A percentile compares a stretch with the other conserved stretches of the same genome.
phyloP scores from a whole-genome alignment of 2,113 vertebrate genomes.

The Piaya cayana region DNA sequence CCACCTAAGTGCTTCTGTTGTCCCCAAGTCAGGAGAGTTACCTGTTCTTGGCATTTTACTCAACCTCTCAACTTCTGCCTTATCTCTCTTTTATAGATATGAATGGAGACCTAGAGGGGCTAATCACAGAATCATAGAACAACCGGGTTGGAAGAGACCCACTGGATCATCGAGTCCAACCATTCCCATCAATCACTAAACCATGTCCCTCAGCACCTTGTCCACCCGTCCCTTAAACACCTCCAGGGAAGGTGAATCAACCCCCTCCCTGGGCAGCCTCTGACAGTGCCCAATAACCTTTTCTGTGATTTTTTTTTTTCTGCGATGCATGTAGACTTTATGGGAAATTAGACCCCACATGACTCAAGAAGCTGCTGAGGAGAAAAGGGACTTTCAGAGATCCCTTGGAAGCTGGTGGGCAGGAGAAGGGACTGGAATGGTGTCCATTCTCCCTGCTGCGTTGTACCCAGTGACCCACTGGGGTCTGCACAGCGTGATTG shows the following conservation, averaged over 20 bases:
- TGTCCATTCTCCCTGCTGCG: not conserved
- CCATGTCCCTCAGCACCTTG: no score
- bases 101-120: not conserved
- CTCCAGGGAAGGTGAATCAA: no score
- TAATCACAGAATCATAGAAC: not conserved
- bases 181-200: no score
- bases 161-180: no score
- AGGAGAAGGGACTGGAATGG: not conserved
- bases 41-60: not conserved
- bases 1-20: accelerated
- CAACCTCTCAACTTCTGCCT: not conserved
- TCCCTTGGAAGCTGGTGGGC: not conserved
- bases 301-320: no score
- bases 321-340: not conserved
- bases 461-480: not conserved
- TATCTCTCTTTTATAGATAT: not conserved
- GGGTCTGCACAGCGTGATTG: accelerated
- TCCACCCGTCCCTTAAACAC: no score
- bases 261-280: no score
- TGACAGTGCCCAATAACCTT: no score
- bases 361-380: not conserved
- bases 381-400: not conserved
- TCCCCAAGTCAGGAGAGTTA: not conserved
- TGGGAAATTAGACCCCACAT: not conserved
- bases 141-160: no score